Evolutionary conservation across 2,113 vertebrate species (phyloP).

Genomic region (Athene cunicularia): DNA sequence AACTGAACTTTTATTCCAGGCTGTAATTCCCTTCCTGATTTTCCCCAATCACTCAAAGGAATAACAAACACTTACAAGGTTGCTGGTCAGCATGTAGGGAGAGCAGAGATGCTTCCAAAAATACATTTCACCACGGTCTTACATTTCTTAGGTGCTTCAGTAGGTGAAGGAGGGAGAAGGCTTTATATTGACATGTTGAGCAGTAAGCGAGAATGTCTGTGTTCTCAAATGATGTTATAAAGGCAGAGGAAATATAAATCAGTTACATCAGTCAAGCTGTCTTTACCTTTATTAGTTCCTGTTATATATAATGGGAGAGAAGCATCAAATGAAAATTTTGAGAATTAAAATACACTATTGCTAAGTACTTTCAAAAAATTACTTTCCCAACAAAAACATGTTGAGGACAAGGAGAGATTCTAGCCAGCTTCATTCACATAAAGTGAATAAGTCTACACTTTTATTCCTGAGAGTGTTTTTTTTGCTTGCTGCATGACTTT

Average conservation of each 20-base stretch:
- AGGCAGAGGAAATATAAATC: neutral
- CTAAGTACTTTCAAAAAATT: neutral
- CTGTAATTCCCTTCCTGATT: neutral
- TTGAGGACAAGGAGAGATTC: neutral
- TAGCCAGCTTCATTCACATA: neutral
- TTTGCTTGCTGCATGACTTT: neutral
- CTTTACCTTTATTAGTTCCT: neutral
- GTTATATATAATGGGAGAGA: neutral
- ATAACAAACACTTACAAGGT: neutral
- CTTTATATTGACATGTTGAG: neutral
- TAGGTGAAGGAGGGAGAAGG: neutral
- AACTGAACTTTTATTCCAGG: neutral
- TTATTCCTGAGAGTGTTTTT: neutral
- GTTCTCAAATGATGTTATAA: neutral
- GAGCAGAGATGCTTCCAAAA: neutral
- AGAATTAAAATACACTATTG: neutral
- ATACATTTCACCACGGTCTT: neutral
- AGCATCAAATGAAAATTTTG: neutral
- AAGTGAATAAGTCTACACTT: neutral
- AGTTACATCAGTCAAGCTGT: neutral
- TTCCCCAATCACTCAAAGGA: neutral
- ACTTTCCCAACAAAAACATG: neutral
- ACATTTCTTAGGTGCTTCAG: neutral
- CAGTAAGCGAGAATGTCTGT: neutral
- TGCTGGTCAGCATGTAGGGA: neutral